A percentile compares a stretch with the other conserved stretches of the same genome.
Conservation (phyloP, 2,113 vertebrate species). For the Chamaetylas fuelleborni region DNA sequence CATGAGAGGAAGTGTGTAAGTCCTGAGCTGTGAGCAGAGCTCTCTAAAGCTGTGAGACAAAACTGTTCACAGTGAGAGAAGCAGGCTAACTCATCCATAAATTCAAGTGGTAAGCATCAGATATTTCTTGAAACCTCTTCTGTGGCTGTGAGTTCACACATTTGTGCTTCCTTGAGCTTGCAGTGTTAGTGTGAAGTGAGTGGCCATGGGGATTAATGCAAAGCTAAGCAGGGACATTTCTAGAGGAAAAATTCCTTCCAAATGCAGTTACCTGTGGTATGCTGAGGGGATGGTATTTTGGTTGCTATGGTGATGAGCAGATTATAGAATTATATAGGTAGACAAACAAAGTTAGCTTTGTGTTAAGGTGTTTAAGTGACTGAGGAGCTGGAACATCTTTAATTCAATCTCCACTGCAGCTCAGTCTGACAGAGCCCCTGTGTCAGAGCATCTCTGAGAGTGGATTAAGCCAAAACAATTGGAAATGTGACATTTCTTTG, state of each 20-base stretch:
- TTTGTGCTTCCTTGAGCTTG: constrained; percentile 26
- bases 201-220: constrained; percentile 5
- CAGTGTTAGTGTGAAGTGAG: neutral
- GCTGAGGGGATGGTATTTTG: neutral
- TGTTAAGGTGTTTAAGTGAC: neutral
- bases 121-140: neutral
- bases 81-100: constrained; percentile 34
- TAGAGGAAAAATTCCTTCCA: neutral
- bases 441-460: neutral
- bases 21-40: neutral
- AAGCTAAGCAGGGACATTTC: neutral
- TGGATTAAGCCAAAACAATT: neutral
- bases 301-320: neutral
- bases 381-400: neutral
- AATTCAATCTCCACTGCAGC: neutral
- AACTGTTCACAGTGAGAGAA: constrained; percentile 3
- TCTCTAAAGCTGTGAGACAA: constrained; percentile 35
- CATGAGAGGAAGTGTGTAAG: neutral
- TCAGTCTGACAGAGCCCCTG: neutral
- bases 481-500: neutral
- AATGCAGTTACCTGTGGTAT: neutral
- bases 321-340: neutral
- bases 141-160: constrained; percentile 26
- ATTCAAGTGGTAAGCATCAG: neutral
- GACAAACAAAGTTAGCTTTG: neutral